Conservation (phyloP, 1,140 invertebrate genomes). For the Drosophila dunni region DNA sequence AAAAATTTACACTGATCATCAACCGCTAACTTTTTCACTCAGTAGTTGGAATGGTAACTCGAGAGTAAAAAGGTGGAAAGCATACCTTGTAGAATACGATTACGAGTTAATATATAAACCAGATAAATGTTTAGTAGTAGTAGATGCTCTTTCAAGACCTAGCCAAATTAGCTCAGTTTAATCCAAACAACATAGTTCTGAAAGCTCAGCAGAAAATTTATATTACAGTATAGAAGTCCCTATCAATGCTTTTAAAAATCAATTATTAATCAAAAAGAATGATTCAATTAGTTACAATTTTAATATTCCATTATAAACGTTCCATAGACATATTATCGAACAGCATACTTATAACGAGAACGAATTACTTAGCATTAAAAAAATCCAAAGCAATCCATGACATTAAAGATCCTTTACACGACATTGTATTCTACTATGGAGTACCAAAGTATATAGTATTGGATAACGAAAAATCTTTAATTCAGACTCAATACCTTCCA, state of each 20-base stretch:
- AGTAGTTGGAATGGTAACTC: too few species aligned
- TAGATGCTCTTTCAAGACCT: too few species aligned
- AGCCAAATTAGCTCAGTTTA: too few species aligned
- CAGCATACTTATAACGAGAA: slow-evolving; percentile 3
- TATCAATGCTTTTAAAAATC: slow-evolving; percentile 23
- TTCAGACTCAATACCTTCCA: slow-evolving; percentile 19
- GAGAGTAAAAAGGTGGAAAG: too few species aligned
- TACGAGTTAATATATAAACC: too few species aligned
- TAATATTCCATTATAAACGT: not conserved
- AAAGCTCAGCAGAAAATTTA: too few species aligned
- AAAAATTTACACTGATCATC: too few species aligned
- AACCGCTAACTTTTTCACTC: too few species aligned
- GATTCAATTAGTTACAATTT: not conserved
- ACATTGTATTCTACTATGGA: slow-evolving; percentile 35
- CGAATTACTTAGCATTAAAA: not conserved
- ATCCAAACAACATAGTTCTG: too few species aligned
- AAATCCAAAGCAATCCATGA: slow-evolving; percentile 27
- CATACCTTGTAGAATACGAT: too few species aligned
- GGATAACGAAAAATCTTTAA: slow-evolving; percentile 47
- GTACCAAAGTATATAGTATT: slow-evolving; percentile 40
- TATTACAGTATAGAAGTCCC: too few species aligned
- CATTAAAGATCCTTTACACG: slow-evolving; percentile 30
- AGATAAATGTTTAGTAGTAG: too few species aligned
- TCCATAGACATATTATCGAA: slow-evolving; percentile 3
- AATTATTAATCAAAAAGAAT: slow-evolving; percentile 2